Base-by-base conservation (phyloP, 2,113 vertebrate species). In the Pelusios castaneus region DNA sequence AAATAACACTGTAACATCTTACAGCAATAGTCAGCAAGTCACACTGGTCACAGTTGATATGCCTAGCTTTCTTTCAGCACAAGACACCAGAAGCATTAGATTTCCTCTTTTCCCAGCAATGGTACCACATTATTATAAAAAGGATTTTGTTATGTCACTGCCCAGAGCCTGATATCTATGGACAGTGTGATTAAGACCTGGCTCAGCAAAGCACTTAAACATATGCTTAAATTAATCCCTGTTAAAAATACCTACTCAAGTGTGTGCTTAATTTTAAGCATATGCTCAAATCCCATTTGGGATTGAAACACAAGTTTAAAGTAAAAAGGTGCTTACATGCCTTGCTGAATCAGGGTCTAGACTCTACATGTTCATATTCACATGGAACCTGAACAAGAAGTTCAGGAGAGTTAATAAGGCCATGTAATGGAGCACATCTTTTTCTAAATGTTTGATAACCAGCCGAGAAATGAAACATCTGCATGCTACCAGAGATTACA, bases 11-110 rank as follows among this genome's bases (percentile, higher is more conserved):
- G 0, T 2, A 17, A 1, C 31, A 58, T 41, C 41, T 0, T 0
- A 22, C 5, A 51, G 51, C 11, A 38, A 2, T 0, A 0, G 5
- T 38, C 78, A 10, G 0, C 0, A 24, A 52, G 24, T 41, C 49
- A 7, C 19, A 3, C 0, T 3, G 1, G 0, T 4, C 70, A 27
- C 24, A 41, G 58, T 22, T 76, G 24, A 45, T 45, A 76, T 27
- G 12, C 24, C 41, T 76, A 38, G 63, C 43, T 76, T 24, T 76
- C 73, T 41, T 76, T 76, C 73, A 76, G 24, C 73, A 76, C 43
- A 76, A 10, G 41, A 76, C 41, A 76, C 38, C 43, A 76, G 38
- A 27, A 24, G 25, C 45, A 45, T 41, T 45, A 76, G n/a, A 70
- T 70, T 70, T 70, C 31, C 63, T 70, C 63, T 38, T 38, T 70